Evolutionary conservation across 2,888 invertebrate species (phyloP).

Genomic region (Acleris emargana): DNA sequence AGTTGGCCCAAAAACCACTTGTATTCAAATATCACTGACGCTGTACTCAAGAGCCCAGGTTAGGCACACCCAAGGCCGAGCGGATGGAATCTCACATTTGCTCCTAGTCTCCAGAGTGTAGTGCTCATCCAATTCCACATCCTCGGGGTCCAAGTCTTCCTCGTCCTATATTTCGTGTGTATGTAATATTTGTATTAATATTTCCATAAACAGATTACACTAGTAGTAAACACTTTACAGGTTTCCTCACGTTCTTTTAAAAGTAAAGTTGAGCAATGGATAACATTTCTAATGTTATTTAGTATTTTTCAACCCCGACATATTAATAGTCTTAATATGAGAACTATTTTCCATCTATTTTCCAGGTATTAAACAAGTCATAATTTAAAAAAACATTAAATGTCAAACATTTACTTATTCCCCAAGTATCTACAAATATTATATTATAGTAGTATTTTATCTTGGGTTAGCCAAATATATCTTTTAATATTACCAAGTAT

Average conservation of each 20-base stretch:
- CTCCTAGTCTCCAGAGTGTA: constrained; percentile 95
- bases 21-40: not conserved
- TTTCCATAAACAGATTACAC: too few species aligned
- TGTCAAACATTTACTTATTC: too few species aligned
- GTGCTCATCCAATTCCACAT: constrained; percentile 93
- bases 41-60: not conserved
- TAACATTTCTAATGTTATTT: not conserved
- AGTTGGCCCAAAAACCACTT: too few species aligned
- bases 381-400: too few species aligned
- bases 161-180: constrained; percentile 85
- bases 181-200: not conserved
- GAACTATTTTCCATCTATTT: too few species aligned
- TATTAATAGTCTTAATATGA: too few species aligned
- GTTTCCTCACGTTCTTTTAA: not conserved
- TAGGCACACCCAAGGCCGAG: constrained; percentile 4
- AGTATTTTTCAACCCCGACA: constrained; percentile 1
- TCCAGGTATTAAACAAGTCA: too few species aligned
- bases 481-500: not conserved
- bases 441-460: not conserved
- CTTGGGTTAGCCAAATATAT: not conserved
- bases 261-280: too few species aligned
- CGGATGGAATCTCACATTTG: constrained; percentile 88
- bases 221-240: too few species aligned
- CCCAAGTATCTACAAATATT: constrained; percentile 8
- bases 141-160: constrained; percentile 94